These are phyloP conservation scores for Unio delphinus DNA, from an alignment of 2,888 invertebrate species.

Conservation along the genomic window DNA sequence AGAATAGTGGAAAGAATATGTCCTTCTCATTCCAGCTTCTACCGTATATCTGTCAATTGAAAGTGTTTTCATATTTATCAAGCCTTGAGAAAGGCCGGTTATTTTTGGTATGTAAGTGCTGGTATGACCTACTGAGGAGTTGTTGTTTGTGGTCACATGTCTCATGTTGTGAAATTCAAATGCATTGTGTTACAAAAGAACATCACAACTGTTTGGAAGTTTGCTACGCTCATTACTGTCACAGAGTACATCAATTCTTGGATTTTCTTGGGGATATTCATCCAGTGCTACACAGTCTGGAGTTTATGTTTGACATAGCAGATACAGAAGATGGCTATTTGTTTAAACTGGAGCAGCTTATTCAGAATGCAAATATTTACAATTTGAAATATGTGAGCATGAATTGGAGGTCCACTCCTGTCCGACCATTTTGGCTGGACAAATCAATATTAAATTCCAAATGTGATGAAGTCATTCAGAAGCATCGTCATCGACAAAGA, in stretches of 20 bases:
- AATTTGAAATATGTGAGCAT: constrained; percentile 59
- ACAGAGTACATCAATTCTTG: constrained; percentile 58
- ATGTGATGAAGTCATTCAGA: constrained; percentile 58
- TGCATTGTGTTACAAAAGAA: constrained; percentile 49
- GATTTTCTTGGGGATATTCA: constrained; percentile 49
- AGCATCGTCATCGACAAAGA: constrained; percentile 60
- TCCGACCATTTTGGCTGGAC: constrained; percentile 61
- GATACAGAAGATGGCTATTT: constrained; percentile 63
- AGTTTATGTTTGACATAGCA: constrained; percentile 69
- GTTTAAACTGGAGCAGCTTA: constrained; percentile 52
- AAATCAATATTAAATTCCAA: constrained; percentile 32
- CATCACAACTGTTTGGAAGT: constrained; percentile 43
- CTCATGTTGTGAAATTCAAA: constrained; percentile 62
- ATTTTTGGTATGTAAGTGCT: constrained; percentile 58
- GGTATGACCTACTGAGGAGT: constrained; percentile 55
- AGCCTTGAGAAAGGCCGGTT: constrained; percentile 58
- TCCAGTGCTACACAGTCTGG: constrained; percentile 57
- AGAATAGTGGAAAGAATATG: not conserved
- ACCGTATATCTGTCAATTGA: constrained; percentile 63
- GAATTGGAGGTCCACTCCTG: constrained; percentile 69
- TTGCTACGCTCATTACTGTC: constrained; percentile 61
- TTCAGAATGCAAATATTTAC: constrained; percentile 44
- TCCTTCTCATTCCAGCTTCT: constrained; percentile 61
- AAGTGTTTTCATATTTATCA: constrained; percentile 62
- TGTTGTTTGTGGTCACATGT: constrained; percentile 63